Percentiles rank a stretch among this genome's conserved stretches.
These are phyloP conservation scores for Echinarachnius parma DNA, from an alignment of 53 echinoderm and acorn worm species.

Conservation along the genomic window DNA sequence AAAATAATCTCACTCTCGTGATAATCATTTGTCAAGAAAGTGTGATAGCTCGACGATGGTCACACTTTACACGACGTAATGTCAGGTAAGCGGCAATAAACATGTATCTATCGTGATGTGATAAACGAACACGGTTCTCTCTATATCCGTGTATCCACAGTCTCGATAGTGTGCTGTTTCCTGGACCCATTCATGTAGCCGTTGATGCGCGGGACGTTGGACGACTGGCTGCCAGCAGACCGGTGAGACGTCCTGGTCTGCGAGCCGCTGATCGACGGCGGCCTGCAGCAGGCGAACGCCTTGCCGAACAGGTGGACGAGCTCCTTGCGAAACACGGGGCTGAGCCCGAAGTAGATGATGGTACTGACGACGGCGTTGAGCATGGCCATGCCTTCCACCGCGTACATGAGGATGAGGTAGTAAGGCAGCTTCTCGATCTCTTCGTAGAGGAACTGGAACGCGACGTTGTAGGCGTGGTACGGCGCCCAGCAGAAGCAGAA, in stretches of 20 bases:
- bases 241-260: conserved; percentile 36
- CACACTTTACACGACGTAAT: no score
- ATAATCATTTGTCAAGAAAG: no score
- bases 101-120: no score
- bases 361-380: conserved; percentile 87
- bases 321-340: conserved; percentile 86
- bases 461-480: conserved; percentile 72
- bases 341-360: conserved; percentile 85
- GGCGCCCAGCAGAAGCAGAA: conserved; percentile 94
- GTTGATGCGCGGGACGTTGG: conserved; percentile 45
- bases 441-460: conserved; percentile 54
- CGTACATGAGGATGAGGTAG: conserved; percentile 56
- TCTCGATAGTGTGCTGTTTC: conserved; percentile 38
- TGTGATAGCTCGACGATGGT: no score
- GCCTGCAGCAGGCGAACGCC: conserved; percentile 48
- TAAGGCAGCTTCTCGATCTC: conserved; percentile 33
- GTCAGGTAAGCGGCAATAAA: no score
- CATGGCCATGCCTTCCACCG: conserved; percentile 88
- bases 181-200: conserved; percentile 46
- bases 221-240: conserved; percentile 50
- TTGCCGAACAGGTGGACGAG: conserved; percentile 59
- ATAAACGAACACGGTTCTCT: no score
- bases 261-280: conserved; percentile 19
- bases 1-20: no score
- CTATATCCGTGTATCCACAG: conserved; percentile 31